These are phyloP conservation scores for Cuniculus paca DNA, from an alignment of 2,797 vertebrate species.

Conservation along the genomic window DNA sequence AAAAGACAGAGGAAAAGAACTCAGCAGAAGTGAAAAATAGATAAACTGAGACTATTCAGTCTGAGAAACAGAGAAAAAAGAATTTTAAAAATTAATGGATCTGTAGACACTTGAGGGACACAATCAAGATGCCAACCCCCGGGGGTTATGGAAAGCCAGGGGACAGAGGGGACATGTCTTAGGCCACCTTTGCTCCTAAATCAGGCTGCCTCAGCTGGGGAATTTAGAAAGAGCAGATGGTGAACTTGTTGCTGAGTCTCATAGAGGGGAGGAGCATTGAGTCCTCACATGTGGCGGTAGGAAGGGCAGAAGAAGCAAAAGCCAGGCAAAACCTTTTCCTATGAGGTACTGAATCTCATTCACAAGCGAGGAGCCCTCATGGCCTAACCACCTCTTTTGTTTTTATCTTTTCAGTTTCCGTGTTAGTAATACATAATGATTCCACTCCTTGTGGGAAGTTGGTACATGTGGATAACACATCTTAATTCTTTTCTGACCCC, in stretches of 20 bases:
- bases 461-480: neutral
- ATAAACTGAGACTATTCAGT: neutral
- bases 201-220: neutral
- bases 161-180: neutral
- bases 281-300: no score
- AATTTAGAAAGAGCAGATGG: neutral
- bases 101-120: no score
- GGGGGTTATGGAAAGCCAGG: neutral
- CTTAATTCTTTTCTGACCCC: neutral
- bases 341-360: neutral
- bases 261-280: neutral
- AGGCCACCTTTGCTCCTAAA: neutral
- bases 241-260: neutral
- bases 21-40: neutral
- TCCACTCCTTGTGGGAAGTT: neutral
- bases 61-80: neutral
- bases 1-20: neutral
- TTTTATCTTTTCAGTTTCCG: neutral
- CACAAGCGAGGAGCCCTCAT: neutral
- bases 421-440: neutral
- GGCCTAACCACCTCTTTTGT: no score
- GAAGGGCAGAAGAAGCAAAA: neutral
- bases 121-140: neutral
- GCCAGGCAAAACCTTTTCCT: neutral
- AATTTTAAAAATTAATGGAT: neutral